phyloP scores from a whole-genome alignment of 2,113 vertebrate species.

The Zonotrichia leucophrys region DNA sequence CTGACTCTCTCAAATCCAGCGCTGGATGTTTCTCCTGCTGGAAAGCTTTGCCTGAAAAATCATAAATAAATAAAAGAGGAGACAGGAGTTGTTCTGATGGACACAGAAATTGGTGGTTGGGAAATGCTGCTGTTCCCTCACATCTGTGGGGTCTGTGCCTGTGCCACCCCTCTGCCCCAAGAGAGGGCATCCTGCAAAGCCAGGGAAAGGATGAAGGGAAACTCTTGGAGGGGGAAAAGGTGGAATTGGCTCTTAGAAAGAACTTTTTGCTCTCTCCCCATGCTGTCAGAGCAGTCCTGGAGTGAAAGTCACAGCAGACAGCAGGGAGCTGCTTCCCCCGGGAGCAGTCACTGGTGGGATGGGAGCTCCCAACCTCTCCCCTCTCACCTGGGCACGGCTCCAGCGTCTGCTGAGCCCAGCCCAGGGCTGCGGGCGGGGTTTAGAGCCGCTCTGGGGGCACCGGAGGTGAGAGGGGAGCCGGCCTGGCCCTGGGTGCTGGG shows the following conservation, averaged over 20 bases:
- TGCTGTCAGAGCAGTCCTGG: neutral
- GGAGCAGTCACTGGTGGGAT: neutral
- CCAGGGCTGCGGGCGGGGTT: neutral
- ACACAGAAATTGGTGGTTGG: neutral
- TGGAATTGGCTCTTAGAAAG: neutral
- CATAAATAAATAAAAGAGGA: neutral
- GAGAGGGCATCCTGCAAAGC: neutral
- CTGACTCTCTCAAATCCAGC: neutral
- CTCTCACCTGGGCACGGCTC: neutral
- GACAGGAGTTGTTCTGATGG: neutral
- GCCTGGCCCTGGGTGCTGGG: neutral
- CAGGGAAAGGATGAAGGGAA: neutral
- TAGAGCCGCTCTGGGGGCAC: neutral
- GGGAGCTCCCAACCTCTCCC: neutral
- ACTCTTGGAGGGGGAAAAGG: neutral
- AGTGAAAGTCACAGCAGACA: neutral
- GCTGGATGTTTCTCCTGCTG: neutral
- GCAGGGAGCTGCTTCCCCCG: neutral
- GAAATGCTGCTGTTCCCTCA: neutral
- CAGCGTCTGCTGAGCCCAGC: neutral
- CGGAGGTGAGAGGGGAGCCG: neutral
- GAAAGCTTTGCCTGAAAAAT: neutral
- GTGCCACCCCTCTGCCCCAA: neutral
- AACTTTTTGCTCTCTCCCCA: rapidly evolving
- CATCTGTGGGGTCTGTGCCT: neutral